These are phyloP conservation scores for Cenopis cana DNA, from an alignment of 2,888 invertebrate genomes.

Conservation along the genomic window DNA sequence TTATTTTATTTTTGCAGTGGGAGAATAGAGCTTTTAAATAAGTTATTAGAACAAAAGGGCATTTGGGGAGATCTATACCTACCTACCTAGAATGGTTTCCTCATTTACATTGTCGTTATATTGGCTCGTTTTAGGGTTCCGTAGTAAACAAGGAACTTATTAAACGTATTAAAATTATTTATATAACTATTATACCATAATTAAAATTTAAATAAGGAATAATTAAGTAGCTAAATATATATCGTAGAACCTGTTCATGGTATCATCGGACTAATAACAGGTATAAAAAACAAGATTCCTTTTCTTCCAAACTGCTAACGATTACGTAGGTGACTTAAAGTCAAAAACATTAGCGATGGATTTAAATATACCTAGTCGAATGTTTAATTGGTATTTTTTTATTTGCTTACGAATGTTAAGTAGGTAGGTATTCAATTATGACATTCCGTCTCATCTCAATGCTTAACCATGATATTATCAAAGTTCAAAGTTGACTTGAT, in stretches of 20 bases:
- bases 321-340: conserved; percentile 29
- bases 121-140: too few relatives aligned
- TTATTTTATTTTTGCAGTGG: too few relatives aligned
- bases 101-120: too few relatives aligned
- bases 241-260: conserved; percentile 15
- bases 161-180: too few relatives aligned
- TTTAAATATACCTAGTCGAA: conserved; percentile 28
- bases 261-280: conserved; percentile 17
- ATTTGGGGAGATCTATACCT: too few relatives aligned
- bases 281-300: conserved; percentile 19
- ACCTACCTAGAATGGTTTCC: too few relatives aligned
- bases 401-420: conserved; percentile 38
- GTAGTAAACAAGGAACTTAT: too few relatives aligned
- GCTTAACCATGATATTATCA: conserved; percentile 34
- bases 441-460: conserved; percentile 29
- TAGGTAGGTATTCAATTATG: conserved; percentile 28
- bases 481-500: conserved; percentile 41
- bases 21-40: too few relatives aligned
- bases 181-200: too few relatives aligned
- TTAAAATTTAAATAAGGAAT: neutral
- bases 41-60: too few relatives aligned
- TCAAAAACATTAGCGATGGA: conserved; percentile 17
- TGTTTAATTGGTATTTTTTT: conserved; percentile 37
- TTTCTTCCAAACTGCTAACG: conserved; percentile 19
- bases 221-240: conserved; percentile 2